Evolutionary conservation across 2,797 vertebrate genomes (phyloP), one percentile per base, ranked within the genome.

Genomic region (Pangasius krempfi): DNA sequence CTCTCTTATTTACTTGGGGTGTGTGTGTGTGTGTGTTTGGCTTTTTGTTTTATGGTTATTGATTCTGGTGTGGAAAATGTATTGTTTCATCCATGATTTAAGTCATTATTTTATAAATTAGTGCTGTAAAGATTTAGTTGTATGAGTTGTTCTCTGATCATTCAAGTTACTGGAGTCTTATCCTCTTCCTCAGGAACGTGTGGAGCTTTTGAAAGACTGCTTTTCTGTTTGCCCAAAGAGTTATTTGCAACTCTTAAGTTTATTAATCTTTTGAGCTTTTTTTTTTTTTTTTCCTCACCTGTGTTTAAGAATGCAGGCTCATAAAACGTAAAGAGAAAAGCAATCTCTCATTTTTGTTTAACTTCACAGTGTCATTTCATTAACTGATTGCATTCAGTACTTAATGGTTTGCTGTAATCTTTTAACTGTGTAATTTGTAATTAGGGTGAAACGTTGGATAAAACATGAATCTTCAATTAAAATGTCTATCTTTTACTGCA

Each of bases 161-260:
- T 5, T 50, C 9, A 0, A 2, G 12, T 60, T 54, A 44, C 91
- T 92, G 90, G 91, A 94, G 93, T 95, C 92, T 93, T 91, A 94
- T 95, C 90, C 47, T 91, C 92, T 92, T 94, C 92, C 88, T 87
- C 87, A 85, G 70, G 91, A 93, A 85, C 92, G 92, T 33, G 50
- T 91, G 87, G 58, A 33, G 27, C 50, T 62, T 84, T 80, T 64
- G 84, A 92, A 91, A 80, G 88, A 84, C 88, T 90, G 90, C 90
- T 92, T 92, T 92, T 92, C 89, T 88, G 76, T 90, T 93, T 80
- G 90, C 87, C 40, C 13, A 60, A 64, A 30, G n/a, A 73, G 27
- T 79, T 60, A 27, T 30, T 54, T 30, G 4, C 18, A 47, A 27
- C 60, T n/a, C 22, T 12, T 54, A 22, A 85, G 25, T 84, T 78